Evolutionary conservation across 2,888 invertebrate genomes (phyloP), one percentile per base, ranked within the genome.

Genomic region (Ophraella communa): DNA sequence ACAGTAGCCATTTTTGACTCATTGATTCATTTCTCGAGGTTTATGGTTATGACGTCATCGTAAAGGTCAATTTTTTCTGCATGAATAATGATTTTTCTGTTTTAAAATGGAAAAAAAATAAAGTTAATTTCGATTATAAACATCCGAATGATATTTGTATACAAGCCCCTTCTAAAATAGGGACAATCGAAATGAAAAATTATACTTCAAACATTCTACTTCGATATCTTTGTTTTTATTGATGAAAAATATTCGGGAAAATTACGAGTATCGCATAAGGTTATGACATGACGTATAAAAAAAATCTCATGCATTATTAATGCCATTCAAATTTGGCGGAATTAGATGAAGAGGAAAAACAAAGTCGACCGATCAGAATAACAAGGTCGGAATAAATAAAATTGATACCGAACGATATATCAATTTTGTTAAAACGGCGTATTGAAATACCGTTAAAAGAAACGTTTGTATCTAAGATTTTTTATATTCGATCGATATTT

Each of bases 231-330:
- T 27, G 24, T 23, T 42, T 27, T 55, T 55, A 44, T 54, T 54
- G 35, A 20, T 14, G 11, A 14, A 39, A 54, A 54, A 54, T 23
- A 39, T 55, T 42, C 17, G 1, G 39, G 24, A 42, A 23, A 44
- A 39, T 54, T 39, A 54, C 30, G 53, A 39, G 23, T 23, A 21
- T 54, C 33, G 35, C 33, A 20, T 53, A 35, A 53, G 35, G 54
- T 54, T 54, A 54, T 54, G 42, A 42, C 54, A 14, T 35, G 35
- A 30, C 30, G 21, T 30, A 52, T 33, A 45, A 52, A 18, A 23
- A 45, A 52, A 18, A 23, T 49, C 60, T 64, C 51, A 64, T 64
- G 52, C 64, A 64, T 64, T 64, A 64, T 64, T 64, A 55, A 64
- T 64, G 51, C 45, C 42, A 64, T 64, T 64, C 60, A 64, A 64